A percentile compares a stretch with the other conserved stretches of the same genome.
Conservation (phyloP, 2,888 invertebrate species). For the Nudaria mundana region DNA sequence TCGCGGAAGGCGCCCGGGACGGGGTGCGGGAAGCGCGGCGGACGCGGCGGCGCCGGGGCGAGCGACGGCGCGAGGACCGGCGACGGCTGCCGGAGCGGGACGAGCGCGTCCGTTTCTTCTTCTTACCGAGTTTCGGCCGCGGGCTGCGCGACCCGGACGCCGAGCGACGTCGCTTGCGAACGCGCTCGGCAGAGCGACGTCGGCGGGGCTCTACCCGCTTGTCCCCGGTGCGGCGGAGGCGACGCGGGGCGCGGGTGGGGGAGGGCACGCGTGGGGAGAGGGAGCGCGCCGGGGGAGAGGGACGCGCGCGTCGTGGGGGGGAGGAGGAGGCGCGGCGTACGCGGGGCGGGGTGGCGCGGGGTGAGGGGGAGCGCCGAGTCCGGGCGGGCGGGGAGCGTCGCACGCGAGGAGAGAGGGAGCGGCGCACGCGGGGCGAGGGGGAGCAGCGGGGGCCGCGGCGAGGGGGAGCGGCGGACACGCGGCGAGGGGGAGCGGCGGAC, state of each 20-base stretch:
- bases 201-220: conserved; percentile 38
- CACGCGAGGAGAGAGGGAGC: conserved; percentile 20
- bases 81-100: conserved; percentile 39
- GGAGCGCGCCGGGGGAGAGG: conserved; percentile 28
- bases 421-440: conserved; percentile 26
- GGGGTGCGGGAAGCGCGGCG: conserved; percentile 38
- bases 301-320: conserved; percentile 30
- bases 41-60: conserved; percentile 22
- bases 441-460: conserved; percentile 23
- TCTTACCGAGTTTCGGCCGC: conserved; percentile 48
- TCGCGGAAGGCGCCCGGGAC: conserved; percentile 40
- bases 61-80: conserved; percentile 37
- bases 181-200: conserved; percentile 41
- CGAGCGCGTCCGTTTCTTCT: conserved; percentile 54
- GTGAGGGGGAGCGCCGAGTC: conserved; percentile 32
- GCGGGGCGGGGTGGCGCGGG: conserved; percentile 19
- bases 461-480: conserved; percentile 10
- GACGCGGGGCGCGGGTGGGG: conserved; percentile 31
- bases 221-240: conserved; percentile 36
- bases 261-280: conserved; percentile 34
- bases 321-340: conserved; percentile 31
- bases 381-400: conserved; percentile 21
- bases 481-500: conserved; percentile 16
- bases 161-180: conserved; percentile 47
- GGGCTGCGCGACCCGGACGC: conserved; percentile 32